Base-by-base conservation (phyloP, 1,140 invertebrate genomes). In the Atta texana region DNA sequence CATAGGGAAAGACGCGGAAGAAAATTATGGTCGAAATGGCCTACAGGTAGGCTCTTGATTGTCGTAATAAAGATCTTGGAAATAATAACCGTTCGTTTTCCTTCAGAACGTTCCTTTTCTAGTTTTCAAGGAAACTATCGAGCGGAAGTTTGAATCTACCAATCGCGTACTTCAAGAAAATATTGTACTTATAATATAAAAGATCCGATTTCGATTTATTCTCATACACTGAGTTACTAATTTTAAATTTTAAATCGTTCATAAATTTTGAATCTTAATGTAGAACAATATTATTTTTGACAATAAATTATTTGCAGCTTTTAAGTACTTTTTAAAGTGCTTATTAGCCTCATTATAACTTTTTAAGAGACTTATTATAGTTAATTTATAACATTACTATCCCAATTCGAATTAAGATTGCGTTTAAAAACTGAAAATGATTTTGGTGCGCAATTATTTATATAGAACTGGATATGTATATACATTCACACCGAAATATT, bases 21-120 rank as follows among this genome's bases (percentile, higher is more conserved):
- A 84, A 63, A 84, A 84, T 84, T 84, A 64, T 28, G n/a, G 18
- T 39, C 69, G 69, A 61, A 84, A 84, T 75, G 39, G 55, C 68
- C 55, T 61, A 82, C 34, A 53, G 71, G 55, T 49, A 39, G 55
- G n/a, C n/a, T 61, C 55, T 74, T 44, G 80, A 63, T 84, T 34
- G 80, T 74, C 69, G 55, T 75, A 84, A 84, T 84, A 74, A 75
- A 84, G 80, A 84, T 84, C 80, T 84, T 44, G n/a, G 39, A 61
- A 61, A 84, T 84, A 84, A 84, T 61, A 44, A 82, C 34, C 78
- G 34, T 72, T 31, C 21, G 66, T 72, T 59, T 49, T 51, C 34
- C 10, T 34, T 14, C 39, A 57, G 77, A 14, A 28, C n/a, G 63
- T 59, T 63, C 8, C 49, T 51, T 82, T 49, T 18, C 61, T 61